Evolutionary conservation across 2,888 invertebrate species (phyloP).

Genomic region (Aleiodes leptofemur): DNA sequence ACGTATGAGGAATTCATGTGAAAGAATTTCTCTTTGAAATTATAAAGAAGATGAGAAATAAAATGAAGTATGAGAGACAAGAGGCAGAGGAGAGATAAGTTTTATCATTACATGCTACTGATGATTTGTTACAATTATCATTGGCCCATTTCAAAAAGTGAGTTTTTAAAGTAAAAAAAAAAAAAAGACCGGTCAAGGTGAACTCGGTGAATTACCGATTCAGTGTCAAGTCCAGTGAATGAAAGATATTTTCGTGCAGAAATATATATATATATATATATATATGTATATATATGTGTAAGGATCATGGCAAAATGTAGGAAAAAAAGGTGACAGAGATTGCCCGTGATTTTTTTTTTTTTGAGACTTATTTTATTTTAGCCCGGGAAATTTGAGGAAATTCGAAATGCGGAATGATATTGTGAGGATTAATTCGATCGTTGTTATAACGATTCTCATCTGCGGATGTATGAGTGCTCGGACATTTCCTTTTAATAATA

Average conservation of each 20-base stretch:
- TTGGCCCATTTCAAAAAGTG: too few species aligned
- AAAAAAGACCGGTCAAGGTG: conserved; percentile 6
- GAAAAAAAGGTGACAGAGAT: conserved; percentile 22
- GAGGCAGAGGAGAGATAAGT: too few species aligned
- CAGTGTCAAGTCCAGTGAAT: background rate
- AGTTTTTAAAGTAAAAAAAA: background rate
- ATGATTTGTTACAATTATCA: too few species aligned
- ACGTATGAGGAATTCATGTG: background rate
- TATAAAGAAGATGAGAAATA: too few species aligned
- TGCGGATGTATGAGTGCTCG: background rate
- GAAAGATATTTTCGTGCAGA: background rate
- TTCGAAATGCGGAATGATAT: conserved; percentile 24
- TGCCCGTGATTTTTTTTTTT: background rate
- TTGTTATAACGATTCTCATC: background rate
- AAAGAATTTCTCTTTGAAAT: too few species aligned
- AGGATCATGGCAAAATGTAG: conserved; percentile 22
- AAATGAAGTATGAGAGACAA: too few species aligned
- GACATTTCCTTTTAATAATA: background rate
- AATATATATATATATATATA: background rate
- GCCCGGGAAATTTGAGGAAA: background rate
- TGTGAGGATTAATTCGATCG: background rate
- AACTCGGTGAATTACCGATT: background rate
- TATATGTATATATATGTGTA: background rate
- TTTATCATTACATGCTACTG: too few species aligned
- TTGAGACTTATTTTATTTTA: background rate